A percentile compares a stretch with the other conserved stretches of the same genome.
Evolutionary conservation across 2,113 vertebrate genomes (phyloP).

Genomic region (Scytalopus superciliaris): DNA sequence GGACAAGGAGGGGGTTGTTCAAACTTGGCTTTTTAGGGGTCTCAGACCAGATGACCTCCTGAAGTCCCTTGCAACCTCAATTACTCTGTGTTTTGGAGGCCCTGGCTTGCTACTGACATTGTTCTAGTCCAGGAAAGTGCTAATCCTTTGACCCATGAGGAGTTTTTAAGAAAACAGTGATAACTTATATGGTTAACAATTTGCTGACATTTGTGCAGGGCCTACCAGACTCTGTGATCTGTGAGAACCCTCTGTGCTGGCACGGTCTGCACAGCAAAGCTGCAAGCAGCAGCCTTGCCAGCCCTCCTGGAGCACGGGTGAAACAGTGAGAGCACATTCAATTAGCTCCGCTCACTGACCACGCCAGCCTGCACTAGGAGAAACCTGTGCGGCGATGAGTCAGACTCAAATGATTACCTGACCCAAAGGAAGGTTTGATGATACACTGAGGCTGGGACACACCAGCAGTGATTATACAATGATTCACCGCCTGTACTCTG

Average conservation of each 20-base stretch:
- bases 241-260: not conserved
- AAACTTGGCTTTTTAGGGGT: not conserved
- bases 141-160: not conserved
- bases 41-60: not conserved
- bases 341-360: not conserved
- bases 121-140: not conserved
- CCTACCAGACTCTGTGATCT: not conserved
- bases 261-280: not conserved
- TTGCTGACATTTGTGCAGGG: not conserved
- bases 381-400: not conserved
- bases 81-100: not conserved
- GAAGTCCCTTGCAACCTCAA: not conserved
- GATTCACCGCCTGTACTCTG: conserved; percentile 31
- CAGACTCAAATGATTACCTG: conserved; percentile 18
- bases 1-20: not conserved
- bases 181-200: not conserved
- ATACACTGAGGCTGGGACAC: conserved; percentile 2
- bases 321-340: not conserved
- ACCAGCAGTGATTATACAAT: conserved; percentile 39
- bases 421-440: conserved; percentile 30
- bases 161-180: not conserved
- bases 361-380: not conserved
- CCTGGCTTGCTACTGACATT: not conserved
- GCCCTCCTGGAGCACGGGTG: rapidly evolving
- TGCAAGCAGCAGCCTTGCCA: not conserved